Evolutionary conservation across 2,113 vertebrate genomes (phyloP).

Genomic region (Xenopus borealis): DNA sequence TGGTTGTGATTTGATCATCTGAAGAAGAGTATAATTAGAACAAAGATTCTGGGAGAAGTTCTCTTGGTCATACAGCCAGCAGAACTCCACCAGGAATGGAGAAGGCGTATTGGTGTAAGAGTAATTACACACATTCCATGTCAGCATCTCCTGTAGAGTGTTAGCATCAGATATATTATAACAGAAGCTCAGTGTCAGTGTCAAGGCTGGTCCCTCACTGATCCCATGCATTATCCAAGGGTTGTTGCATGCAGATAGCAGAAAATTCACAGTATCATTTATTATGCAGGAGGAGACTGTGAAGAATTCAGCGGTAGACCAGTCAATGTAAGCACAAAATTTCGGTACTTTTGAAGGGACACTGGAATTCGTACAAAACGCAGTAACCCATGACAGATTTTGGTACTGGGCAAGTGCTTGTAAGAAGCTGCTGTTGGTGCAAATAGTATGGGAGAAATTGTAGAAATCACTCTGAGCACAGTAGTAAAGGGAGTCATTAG

Average conservation of each 20-base stretch:
- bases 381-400: slow-evolving; percentile 58
- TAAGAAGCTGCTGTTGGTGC: slow-evolving; percentile 60
- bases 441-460: slow-evolving; percentile 58
- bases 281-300: slow-evolving; percentile 14
- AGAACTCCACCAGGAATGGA: slow-evolving; percentile 8
- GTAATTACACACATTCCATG: slow-evolving; percentile 16
- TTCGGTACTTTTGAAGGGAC: slow-evolving; percentile 3
- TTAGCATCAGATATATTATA: slow-evolving; percentile 8
- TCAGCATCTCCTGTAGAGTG: neutral
- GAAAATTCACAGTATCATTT: slow-evolving; percentile 13
- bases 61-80: slow-evolving; percentile 13
- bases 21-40: neutral
- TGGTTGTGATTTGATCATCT: neutral
- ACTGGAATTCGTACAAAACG: slow-evolving; percentile 53
- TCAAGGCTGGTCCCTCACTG: slow-evolving; percentile 9
- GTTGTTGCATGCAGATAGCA: slow-evolving; percentile 21
- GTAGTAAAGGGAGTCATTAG: slow-evolving; percentile 49
- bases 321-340: neutral
- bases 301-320: slow-evolving; percentile 1
- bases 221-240: neutral
- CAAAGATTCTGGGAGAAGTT: slow-evolving; percentile 10
- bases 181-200: slow-evolving; percentile 8
- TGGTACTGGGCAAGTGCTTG: slow-evolving; percentile 46
- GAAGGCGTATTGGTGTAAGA: neutral
- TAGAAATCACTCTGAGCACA: slow-evolving; percentile 60